These are phyloP conservation scores for Pterobdella sp. DNA, from an alignment of 2,888 invertebrate genomes.

Conservation along the genomic window DNA sequence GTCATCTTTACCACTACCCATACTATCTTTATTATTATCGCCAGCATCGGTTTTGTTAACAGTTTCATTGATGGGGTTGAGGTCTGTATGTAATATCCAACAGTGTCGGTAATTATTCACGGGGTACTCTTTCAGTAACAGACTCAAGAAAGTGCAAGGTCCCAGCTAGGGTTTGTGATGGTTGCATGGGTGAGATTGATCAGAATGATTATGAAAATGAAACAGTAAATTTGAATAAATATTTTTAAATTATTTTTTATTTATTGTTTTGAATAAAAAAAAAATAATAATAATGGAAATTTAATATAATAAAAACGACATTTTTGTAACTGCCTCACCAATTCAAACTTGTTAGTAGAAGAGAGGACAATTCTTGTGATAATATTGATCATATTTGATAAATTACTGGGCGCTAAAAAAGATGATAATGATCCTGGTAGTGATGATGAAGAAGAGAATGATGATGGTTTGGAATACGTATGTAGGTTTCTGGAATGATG, in stretches of 20 bases:
- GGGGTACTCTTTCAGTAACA: background rate
- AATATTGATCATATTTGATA: background rate
- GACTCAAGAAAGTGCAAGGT: background rate
- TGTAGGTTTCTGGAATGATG: too few species aligned
- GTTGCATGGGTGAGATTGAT: background rate
- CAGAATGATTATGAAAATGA: background rate
- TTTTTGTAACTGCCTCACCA: background rate
- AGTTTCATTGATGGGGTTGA: background rate
- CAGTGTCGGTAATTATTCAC: background rate
- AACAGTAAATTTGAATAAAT: background rate
- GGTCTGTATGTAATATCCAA: background rate
- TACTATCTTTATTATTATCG: background rate
- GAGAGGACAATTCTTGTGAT: background rate
- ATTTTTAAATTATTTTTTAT: background rate
- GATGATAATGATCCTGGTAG: conserved; percentile 4
- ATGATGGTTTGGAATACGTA: too few species aligned
- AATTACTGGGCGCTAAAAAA: background rate
- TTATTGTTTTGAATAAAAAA: too few species aligned
- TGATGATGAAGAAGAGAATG: conserved; percentile 9
- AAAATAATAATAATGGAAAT: too few species aligned
- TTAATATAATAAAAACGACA: too few species aligned
- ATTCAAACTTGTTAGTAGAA: background rate
- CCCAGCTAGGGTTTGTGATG: background rate
- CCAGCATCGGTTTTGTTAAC: background rate
- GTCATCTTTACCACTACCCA: background rate